Evolutionary conservation across 1,140 invertebrate species (phyloP).

Genomic region (Dryas iulia): DNA sequence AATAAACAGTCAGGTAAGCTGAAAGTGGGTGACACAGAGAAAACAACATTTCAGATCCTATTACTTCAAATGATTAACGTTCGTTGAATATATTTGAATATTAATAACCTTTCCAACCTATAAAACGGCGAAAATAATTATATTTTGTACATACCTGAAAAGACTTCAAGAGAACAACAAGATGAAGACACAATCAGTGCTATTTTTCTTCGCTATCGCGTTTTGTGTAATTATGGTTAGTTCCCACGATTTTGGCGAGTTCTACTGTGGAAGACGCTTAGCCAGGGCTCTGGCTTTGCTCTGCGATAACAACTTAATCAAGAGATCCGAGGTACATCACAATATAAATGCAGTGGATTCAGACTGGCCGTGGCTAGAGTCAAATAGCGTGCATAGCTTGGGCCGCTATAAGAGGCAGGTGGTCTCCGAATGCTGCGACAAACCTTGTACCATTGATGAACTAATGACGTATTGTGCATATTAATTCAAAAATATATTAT

Average conservation of each 20-base stretch:
- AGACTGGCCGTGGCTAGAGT: not conserved
- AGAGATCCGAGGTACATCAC: not conserved
- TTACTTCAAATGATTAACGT: not conserved
- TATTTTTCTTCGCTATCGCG: not conserved
- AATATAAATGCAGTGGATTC: not conserved
- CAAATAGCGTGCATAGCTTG: not conserved
- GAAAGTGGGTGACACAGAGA: not conserved
- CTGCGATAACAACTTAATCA: not conserved
- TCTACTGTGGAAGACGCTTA: conserved; percentile 1
- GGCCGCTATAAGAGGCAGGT: not conserved
- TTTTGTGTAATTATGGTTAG: not conserved
- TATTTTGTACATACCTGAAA: not conserved
- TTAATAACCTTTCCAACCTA: not conserved
- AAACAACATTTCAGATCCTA: not conserved
- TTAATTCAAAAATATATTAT: not conserved
- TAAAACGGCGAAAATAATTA: not conserved
- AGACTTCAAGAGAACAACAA: not conserved
- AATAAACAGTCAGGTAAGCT: not conserved
- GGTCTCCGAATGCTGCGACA: not conserved
- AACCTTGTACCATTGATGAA: not conserved
- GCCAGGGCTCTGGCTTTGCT: not conserved
- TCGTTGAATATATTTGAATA: not conserved
- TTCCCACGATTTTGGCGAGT: not conserved
- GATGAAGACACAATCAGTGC: not conserved
- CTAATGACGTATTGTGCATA: not conserved